Conservation (phyloP, 2,797 vertebrate genomes). For the Falco rusticolus region DNA sequence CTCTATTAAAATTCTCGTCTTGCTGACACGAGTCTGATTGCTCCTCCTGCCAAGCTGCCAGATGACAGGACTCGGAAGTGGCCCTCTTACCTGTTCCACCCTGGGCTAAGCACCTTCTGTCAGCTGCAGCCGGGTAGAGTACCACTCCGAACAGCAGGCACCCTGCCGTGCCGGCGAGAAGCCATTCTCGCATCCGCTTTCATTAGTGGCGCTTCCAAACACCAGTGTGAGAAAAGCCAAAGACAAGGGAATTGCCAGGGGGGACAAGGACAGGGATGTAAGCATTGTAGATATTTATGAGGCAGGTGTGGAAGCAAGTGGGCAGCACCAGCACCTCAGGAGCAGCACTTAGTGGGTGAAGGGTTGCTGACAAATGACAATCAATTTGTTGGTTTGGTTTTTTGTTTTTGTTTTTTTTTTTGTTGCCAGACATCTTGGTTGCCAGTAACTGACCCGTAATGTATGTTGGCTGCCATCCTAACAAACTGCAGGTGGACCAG, state of each 20-base stretch:
- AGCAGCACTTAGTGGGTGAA: constrained; percentile 19
- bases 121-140: not conserved
- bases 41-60: not conserved
- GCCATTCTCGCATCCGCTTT: not conserved
- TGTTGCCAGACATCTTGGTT: not conserved
- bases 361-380: constrained; percentile 22
- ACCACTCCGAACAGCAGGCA: not conserved
- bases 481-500: constrained; percentile 66
- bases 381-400: not conserved
- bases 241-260: not conserved
- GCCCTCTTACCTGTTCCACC: not conserved
- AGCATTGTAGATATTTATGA: not conserved
- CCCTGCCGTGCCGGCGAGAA: not conserved
- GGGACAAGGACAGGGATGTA: not conserved
- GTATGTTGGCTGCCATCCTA: constrained; percentile 53
- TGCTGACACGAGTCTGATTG: not conserved
- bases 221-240: not conserved
- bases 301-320: not conserved
- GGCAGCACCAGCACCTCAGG: not conserved
- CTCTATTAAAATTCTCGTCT: constrained; percentile 25
- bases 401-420: not conserved
- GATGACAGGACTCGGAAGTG: not conserved
- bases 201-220: not conserved
- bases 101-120: not conserved
- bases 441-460: constrained; percentile 12